Conservation (phyloP, 2,113 vertebrate species). For the Odocoileus hemionus region DNA sequence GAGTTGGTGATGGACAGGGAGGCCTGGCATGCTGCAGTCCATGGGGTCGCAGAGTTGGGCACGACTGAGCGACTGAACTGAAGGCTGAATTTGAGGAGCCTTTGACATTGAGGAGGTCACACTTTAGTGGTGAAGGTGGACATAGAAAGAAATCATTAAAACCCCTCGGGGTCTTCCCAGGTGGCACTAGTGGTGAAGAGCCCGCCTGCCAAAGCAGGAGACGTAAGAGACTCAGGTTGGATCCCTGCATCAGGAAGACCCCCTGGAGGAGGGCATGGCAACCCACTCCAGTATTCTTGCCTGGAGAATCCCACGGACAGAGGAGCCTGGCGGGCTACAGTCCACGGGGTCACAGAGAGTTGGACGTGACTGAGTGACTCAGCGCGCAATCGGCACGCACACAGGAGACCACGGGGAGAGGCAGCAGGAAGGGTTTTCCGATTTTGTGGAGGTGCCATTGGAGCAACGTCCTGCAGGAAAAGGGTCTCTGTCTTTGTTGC, state of each 20-base stretch:
- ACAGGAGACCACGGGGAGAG: fast-evolving
- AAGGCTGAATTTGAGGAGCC: neutral
- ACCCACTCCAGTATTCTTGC: neutral
- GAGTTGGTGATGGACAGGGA: neutral
- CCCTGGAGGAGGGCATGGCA: neutral
- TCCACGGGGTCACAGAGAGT: neutral
- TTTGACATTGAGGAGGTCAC: neutral
- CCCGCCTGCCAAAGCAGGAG: fast-evolving
- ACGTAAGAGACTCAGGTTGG: neutral
- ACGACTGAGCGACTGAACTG: fast-evolving
- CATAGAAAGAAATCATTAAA: neutral
- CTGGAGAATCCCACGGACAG: neutral
- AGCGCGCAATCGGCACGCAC: fast-evolving
- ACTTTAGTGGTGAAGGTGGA: neutral
- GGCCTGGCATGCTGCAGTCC: neutral
- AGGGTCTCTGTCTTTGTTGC: fast-evolving
- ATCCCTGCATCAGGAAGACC: neutral
- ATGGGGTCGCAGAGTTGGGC: neutral
- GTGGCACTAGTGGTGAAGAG: neutral
- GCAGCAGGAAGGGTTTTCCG: fast-evolving
- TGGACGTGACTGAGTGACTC: neutral
- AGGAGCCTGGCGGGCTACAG: neutral
- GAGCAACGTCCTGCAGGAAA: fast-evolving
- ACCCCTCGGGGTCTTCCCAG: neutral
- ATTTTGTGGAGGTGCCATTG: neutral